Base-by-base conservation (phyloP, 2,113 vertebrate species). In the Triplophysa dalaica region DNA sequence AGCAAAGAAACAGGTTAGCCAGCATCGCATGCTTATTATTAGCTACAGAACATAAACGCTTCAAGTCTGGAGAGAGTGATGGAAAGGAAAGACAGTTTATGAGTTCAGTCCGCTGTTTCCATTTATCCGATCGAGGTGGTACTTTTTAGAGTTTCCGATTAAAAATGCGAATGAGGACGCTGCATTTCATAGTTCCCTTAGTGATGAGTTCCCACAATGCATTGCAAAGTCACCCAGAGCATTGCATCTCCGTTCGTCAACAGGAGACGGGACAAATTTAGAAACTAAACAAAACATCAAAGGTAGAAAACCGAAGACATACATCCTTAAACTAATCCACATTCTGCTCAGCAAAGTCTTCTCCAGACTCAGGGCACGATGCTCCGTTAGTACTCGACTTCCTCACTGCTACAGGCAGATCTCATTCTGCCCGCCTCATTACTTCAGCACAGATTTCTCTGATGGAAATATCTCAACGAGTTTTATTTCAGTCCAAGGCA, bases 381-480 rank as follows among this genome's bases (percentile, higher is more conserved):
- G 69, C 19, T 38, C 63, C 12, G 26, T 80, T 45, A 26, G 50
- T 12, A 33, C 70, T 58, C 61, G 22, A 21, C 58, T 43, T 79
- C 33, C 45, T 70, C 61, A 75, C 21, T 4, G 54, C 73, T 79
- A 73, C 38, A 70, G 58, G 56, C 66, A 38, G 78, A 81, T 83
- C 68, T 77, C 24, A 65, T 82, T 82, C 66, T 81, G 43, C 45
- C n/a, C 1, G 54, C 38, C 19, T 82, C 67, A 67, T 87, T 81
- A 81, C 83, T 75, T 60, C 68, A 72, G 33, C 58, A 82, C 38
- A 81, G 68, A 54, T 70, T 81, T 78, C 26, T 29, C 60, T 50
- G 16, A 63, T 69, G 33, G 17, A 22, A 72, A 81, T 70, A 72
- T 78, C 41, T 58, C 58, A 29, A 56, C 8, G 73, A 29, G 26